These are phyloP conservation scores for Bruchidius siliquastri DNA, from an alignment of 2,888 invertebrate species.

Conservation along the genomic window DNA sequence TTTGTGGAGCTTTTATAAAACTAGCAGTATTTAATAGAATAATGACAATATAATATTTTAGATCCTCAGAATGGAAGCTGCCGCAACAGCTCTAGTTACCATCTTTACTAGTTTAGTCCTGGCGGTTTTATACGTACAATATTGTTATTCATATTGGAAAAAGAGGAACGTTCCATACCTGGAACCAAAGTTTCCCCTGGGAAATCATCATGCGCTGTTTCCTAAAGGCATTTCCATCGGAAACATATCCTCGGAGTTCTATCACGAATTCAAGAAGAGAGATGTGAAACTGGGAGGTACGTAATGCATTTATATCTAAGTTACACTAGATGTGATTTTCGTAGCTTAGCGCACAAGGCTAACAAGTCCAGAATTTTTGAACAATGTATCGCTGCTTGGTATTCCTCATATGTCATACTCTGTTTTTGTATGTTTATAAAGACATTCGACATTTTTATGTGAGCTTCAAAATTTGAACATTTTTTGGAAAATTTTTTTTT, in stretches of 20 bases:
- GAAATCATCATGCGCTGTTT: constrained; percentile 5
- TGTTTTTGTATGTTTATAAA: no score
- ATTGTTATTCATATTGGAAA: constrained; percentile 10
- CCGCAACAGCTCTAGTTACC: neutral
- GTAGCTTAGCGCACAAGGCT: no score
- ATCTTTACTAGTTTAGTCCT: neutral
- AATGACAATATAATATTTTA: neutral
- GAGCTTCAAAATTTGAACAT: no score
- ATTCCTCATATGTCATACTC: no score
- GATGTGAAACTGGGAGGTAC: constrained; percentile 10
- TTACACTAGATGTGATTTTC: no score
- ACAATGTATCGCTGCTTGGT: no score
- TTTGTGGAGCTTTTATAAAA: no score
- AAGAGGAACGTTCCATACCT: constrained; percentile 8
- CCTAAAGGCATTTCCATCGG: constrained; percentile 11
- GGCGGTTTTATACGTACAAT: constrained; percentile 1
- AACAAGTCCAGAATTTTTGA: no score
- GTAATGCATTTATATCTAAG: no score
- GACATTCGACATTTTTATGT: no score
- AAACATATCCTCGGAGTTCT: constrained; percentile 4
- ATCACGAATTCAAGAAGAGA: constrained; percentile 9
- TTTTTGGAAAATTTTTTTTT: no score
- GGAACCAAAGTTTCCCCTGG: constrained; percentile 10
- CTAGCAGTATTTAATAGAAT: no score
- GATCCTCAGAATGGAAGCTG: neutral